These are phyloP conservation scores for Eupeodes latifasciatus DNA, from an alignment of 2,888 invertebrate genomes.

Conservation along the genomic window DNA sequence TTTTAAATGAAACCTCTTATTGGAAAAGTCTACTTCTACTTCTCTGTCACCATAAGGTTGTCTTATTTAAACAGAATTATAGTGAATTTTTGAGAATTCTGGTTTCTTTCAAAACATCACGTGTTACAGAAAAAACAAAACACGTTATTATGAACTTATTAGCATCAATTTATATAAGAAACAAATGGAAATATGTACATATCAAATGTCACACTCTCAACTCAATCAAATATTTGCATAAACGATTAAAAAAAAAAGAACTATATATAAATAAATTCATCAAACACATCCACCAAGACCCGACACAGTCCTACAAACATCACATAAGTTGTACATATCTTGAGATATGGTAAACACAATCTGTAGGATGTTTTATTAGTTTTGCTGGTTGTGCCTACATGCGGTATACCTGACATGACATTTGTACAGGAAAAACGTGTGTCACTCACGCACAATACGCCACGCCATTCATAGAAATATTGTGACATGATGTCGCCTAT, in stretches of 20 bases:
- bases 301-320: neutral
- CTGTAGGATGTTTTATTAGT: conserved; percentile 37
- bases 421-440: conserved; percentile 48
- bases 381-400: conserved; percentile 7
- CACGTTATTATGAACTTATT: neutral
- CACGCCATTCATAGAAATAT: conserved; percentile 32
- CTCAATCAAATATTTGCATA: conserved; percentile 26
- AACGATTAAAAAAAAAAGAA: conserved; percentile 1
- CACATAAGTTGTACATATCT: too few relatives aligned
- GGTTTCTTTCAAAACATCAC: neutral
- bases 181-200: neutral
- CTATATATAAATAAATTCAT: conserved; percentile 6
- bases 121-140: neutral
- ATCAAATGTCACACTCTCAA: neutral
- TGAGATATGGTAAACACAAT: neutral
- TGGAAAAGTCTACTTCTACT: too few relatives aligned
- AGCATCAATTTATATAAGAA: conserved; percentile 3
- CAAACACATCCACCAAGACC: conserved; percentile 24
- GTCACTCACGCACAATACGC: conserved; percentile 53
- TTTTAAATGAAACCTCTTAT: too few relatives aligned
- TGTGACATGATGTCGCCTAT: conserved; percentile 40
- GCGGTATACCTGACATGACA: neutral
- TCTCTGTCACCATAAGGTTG: too few relatives aligned
- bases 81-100: too few relatives aligned
- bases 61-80: too few relatives aligned